Evolutionary conservation across 2,888 invertebrate genomes (phyloP), one percentile per base, ranked within the genome.

Genomic region (Ochropleura leucogaster): DNA sequence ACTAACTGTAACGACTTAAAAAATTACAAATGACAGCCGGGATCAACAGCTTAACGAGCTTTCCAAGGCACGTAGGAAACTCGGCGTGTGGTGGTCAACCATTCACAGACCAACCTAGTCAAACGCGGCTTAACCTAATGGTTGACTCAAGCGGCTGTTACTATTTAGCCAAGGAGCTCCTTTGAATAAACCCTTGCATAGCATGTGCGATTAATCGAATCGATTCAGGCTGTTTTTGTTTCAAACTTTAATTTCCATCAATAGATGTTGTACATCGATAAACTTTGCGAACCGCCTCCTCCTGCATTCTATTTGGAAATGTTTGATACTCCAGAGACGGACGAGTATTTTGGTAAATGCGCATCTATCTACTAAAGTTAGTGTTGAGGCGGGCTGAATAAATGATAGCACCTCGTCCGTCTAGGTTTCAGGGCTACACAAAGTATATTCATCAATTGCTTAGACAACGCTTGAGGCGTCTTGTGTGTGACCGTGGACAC

Each of bases 401-500:
- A 68, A 49, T 63, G 30, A 76, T 65, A 49, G 40, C n/a, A 8
- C 2, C 9, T 49, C 47, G n/a, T 53, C 42, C 42, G 46, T 62
- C 16, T 46, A 30, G 53, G 18, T 62, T 44, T 1, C 20, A 30
- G 40, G 46, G 20, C 8, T 60, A 74, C 40, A 30, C 49, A 51
- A 46, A 44, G 55, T 64, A n/a, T 9, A 49, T 59, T 47, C 49
- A 47, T 74, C 65, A 73, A 51, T 53, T 74, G 51, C 44, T 73
- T 59, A 59, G 47, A 68, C n/a, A 63, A 16, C 14, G 18, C 47
- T 16, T 63, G 62, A 62, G n/a, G 60, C 4, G 5, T 40, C 44
- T 3, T 20, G 16, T 74, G 12, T 20, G 55, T 20, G 12, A 12
- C 55, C 55, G 12, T 5, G 20, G 20, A 53, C n/a, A n/a, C 53